These are phyloP conservation scores for Drosophila antonietae DNA, from an alignment of 2,888 invertebrate genomes.

Conservation along the genomic window DNA sequence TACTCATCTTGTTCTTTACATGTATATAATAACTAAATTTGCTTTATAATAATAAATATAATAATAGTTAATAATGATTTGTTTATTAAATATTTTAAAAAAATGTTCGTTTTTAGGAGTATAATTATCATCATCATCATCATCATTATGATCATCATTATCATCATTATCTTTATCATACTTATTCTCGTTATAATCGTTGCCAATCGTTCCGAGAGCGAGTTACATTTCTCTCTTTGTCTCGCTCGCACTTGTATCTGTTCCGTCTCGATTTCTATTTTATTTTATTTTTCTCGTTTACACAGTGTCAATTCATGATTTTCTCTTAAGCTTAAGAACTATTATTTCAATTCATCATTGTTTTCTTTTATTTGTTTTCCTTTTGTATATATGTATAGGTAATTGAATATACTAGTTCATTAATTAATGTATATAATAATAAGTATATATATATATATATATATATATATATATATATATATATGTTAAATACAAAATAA, in stretches of 20 bases:
- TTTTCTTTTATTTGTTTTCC: conserved; percentile 13
- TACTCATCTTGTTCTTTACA: conserved; percentile 71
- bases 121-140: conserved; percentile 65
- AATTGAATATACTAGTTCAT: conserved; percentile 74
- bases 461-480: conserved; percentile 29
- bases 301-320: conserved; percentile 32
- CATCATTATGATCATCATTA: conserved; percentile 50
- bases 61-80: conserved; percentile 79
- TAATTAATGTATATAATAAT: conserved; percentile 67
- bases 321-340: conserved; percentile 62
- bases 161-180: conserved; percentile 41
- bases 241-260: conserved; percentile 6
- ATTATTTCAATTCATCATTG: conserved; percentile 73
- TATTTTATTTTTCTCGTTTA: conserved; percentile 26
- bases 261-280: conserved; percentile 6
- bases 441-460: conserved; percentile 36
- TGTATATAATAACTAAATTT: conserved; percentile 77
- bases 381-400: conserved; percentile 62
- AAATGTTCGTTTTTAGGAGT: conserved; percentile 78
- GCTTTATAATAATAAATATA: conserved; percentile 75
- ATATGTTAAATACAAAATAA: conserved; percentile 52
- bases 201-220: conserved; percentile 45
- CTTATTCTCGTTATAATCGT: conserved; percentile 51
- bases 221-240: conserved; percentile 23
- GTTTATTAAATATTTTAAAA: conserved; percentile 80